Evolutionary conservation across 2,888 invertebrate genomes (phyloP).

Genomic region (Sialis fuliginosa): DNA sequence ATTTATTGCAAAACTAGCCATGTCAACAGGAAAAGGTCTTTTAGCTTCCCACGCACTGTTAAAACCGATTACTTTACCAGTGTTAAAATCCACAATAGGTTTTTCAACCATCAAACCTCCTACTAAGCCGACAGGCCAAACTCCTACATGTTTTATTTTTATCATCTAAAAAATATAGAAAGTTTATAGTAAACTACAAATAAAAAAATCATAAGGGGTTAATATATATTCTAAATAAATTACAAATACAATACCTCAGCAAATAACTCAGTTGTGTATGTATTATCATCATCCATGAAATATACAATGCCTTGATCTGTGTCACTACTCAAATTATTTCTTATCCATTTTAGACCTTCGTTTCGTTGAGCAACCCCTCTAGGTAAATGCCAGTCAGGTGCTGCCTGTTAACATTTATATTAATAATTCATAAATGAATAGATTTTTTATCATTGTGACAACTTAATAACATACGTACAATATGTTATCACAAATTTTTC

Average conservation of each 20-base stretch:
- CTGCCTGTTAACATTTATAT: not conserved
- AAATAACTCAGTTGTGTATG: slow-evolving; percentile 78
- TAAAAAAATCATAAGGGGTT: too few relatives aligned
- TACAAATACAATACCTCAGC: slow-evolving; percentile 43
- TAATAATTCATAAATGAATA: not conserved
- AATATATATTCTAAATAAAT: not conserved
- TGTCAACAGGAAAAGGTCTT: slow-evolving; percentile 88
- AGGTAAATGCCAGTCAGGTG: slow-evolving; percentile 28
- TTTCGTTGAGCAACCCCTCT: slow-evolving; percentile 87
- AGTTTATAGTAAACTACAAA: not conserved
- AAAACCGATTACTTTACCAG: slow-evolving; percentile 40
- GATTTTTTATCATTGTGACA: not conserved
- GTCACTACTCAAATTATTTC: slow-evolving; percentile 35
- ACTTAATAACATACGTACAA: not conserved
- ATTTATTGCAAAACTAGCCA: slow-evolving; percentile 93
- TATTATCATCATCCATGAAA: slow-evolving; percentile 96
- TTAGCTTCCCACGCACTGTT: slow-evolving; percentile 76
- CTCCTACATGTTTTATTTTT: slow-evolving; percentile 65
- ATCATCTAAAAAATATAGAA: slow-evolving; percentile 43
- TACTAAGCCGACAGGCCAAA: slow-evolving; percentile 92
- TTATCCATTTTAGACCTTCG: slow-evolving; percentile 64
- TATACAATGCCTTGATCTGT: slow-evolving; percentile 60
- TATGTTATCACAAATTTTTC: not conserved
- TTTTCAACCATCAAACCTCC: slow-evolving; percentile 88
- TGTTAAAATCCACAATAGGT: slow-evolving; percentile 52